Evolutionary conservation across 2,113 vertebrate genomes (phyloP).

Genomic region (Lophius piscatorius): DNA sequence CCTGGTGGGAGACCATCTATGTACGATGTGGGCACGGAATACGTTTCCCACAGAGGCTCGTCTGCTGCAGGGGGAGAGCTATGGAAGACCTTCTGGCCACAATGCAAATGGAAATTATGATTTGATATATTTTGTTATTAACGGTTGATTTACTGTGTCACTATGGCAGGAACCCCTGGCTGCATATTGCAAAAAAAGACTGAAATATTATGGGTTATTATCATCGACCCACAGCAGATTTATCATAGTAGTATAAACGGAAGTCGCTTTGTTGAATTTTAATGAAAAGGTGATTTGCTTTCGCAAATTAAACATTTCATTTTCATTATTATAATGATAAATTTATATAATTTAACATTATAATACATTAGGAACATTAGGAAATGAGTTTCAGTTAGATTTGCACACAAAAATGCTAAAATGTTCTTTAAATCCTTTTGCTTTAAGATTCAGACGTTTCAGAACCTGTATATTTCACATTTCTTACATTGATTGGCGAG

Average conservation of each 20-base stretch:
- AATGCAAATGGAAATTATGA: slow-evolving; percentile 30
- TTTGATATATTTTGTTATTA: slow-evolving; percentile 26
- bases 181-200: background rate
- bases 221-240: background rate
- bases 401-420: too few species aligned
- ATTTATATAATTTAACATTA: too few species aligned
- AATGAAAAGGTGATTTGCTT: too few species aligned
- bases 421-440: too few species aligned
- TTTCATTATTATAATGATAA: too few species aligned
- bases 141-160: slow-evolving; percentile 21
- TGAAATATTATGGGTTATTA: background rate
- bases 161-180: background rate
- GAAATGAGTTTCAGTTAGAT: too few species aligned
- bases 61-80: slow-evolving; percentile 46
- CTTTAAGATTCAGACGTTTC: too few species aligned
- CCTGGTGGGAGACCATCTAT: slow-evolving; percentile 34
- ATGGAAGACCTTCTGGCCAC: slow-evolving; percentile 39
- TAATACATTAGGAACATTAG: too few species aligned
- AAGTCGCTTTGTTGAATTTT: too few species aligned
- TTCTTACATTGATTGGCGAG: too few species aligned
- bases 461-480: too few species aligned
- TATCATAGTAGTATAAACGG: background rate
- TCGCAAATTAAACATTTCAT: too few species aligned
- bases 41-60: slow-evolving; percentile 60
- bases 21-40: slow-evolving; percentile 43